Conservation (phyloP, 2,113 vertebrate species). For the Ciconia maguari region DNA sequence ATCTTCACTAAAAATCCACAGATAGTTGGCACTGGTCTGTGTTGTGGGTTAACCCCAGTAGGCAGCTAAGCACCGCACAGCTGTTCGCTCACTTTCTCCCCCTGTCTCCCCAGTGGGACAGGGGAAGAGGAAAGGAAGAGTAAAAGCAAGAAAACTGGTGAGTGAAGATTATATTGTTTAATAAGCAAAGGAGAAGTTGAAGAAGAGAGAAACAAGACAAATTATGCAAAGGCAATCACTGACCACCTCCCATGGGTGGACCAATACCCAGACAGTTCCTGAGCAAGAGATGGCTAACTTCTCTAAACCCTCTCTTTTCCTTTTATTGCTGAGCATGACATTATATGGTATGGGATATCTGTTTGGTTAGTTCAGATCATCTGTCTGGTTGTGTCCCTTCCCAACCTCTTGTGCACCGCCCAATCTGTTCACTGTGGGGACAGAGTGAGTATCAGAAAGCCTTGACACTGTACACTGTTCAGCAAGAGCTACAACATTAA, state of each 20-base stretch:
- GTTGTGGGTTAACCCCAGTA: neutral
- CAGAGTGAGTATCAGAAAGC: neutral
- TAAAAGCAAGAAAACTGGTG: neutral
- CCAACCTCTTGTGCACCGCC: rapidly evolving
- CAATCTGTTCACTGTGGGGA: rapidly evolving
- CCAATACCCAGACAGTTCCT: neutral
- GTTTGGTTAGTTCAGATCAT: neutral
- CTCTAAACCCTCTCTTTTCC: neutral
- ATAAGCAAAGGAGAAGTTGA: neutral
- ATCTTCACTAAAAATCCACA: neutral
- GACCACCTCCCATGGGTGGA: neutral
- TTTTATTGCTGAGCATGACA: neutral
- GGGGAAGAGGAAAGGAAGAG: neutral
- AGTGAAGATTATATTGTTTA: neutral
- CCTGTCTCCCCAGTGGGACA: neutral
- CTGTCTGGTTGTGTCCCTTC: neutral
- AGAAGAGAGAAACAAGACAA: neutral
- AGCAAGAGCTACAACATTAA: neutral
- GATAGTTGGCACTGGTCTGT: neutral
- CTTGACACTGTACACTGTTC: neutral
- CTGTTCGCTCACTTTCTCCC: neutral
- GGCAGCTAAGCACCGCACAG: neutral
- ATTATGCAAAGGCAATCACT: rapidly evolving
- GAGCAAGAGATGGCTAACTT: neutral
- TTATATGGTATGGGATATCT: neutral